Evolutionary conservation across 2,797 vertebrate genomes (phyloP), one percentile per base, ranked within the genome.

Genomic region (Eupleurogrammus muticus): DNA sequence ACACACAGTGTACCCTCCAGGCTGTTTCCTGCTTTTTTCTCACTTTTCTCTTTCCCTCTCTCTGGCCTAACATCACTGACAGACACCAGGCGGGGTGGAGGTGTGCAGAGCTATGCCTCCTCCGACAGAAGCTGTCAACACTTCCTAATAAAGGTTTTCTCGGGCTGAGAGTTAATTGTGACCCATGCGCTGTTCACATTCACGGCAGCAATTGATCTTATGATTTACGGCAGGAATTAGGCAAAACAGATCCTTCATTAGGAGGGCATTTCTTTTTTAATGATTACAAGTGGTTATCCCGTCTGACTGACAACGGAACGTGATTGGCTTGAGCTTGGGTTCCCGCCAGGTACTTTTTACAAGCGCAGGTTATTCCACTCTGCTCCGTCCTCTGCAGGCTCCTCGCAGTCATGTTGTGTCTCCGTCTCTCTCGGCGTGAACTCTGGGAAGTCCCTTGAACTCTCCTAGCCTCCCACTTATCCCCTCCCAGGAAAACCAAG

Each of bases 381-480:
- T 17, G 52, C 28, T 66, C 75, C 67, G 50, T 73, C 63, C 56
- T 60, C 46, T 64, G 67, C 77, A 83, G 54, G 47, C 75, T 70
- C 36, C 55, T 75, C 48, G 1, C 57, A 17, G 58, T 50, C 60
- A 19, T 85, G 80, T 66, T 80, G 73, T 69, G 70, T 79, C 80
- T 80, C 60, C 69, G 69, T 77, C 82, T 83, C 61, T 46, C 80
- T 90, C 57, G 51, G 54, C 21, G 64, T 92, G 91, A 94, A 93
- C 92, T 91, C 88, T 93, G 93, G 93, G 92, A 94, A 95, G 91
- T 94, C 90, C 93, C 93, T 89, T 88, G 84, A 92, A 90, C 93
- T 92, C 85, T 84, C 51, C 70, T 64, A 73, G 77, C 79, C 77
- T 74, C 73, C 66, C 54, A 52, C 78, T 82, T 58, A 19, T 46